A percentile compares a stretch with the other conserved stretches of the same genome.
These are phyloP conservation scores for Lithophane socia DNA, from an alignment of 2,888 invertebrate genomes.

Conservation along the genomic window DNA sequence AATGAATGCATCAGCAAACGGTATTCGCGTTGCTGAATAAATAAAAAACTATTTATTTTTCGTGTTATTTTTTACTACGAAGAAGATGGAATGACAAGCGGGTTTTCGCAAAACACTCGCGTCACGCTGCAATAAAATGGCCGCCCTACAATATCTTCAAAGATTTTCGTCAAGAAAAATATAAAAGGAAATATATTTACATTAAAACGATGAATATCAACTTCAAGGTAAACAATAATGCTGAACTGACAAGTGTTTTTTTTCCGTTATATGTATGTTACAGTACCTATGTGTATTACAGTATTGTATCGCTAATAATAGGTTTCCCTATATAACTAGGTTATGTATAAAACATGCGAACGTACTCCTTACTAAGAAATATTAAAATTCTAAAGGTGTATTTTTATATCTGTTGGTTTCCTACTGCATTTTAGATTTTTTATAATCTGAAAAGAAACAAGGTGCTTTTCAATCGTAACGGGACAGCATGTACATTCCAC, in stretches of 20 bases:
- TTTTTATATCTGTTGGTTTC: no score
- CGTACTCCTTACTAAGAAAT: neutral
- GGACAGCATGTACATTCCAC: neutral
- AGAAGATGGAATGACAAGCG: neutral
- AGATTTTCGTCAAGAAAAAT: neutral
- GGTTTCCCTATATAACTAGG: neutral
- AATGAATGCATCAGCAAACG: no score
- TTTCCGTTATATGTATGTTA: neutral
- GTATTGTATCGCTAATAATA: neutral
- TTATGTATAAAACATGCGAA: neutral
- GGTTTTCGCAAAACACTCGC: neutral
- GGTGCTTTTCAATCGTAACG: no score
- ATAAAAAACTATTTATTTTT: no score
- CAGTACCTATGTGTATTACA: neutral
- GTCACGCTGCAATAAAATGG: constrained; percentile 14
- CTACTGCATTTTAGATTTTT: no score
- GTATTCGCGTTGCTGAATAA: no score
- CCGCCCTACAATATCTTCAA: neutral
- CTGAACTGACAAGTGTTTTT: neutral
- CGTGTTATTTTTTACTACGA: neutral
- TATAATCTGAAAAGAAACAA: no score
- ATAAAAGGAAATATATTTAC: neutral
- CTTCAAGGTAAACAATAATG: neutral
- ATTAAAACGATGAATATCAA: neutral
- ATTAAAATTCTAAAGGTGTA: neutral